A percentile compares a stretch with the other conserved stretches of the same genome.
Conservation (phyloP, 2,888 invertebrate genomes). For the Brachyptera risi region DNA sequence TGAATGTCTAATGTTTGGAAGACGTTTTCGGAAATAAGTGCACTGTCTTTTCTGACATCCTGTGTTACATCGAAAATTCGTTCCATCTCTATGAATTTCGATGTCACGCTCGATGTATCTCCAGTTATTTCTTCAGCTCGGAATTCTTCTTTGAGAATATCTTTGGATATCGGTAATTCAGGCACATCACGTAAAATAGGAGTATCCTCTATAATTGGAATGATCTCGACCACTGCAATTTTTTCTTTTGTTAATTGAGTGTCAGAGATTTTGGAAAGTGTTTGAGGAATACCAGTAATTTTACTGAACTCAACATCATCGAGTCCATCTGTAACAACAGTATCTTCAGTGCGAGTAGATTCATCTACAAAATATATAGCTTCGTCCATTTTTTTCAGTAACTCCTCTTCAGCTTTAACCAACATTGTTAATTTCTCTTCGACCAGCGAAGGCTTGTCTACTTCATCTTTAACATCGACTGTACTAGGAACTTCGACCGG, state of each 20-base stretch:
- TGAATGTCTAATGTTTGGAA: background rate
- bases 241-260: background rate
- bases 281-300: background rate
- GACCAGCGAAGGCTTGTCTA: slow-evolving; percentile 28
- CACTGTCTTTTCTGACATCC: no score
- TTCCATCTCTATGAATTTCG: background rate
- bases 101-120: background rate
- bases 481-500: slow-evolving; percentile 10
- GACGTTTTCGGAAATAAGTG: background rate
- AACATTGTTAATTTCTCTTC: slow-evolving; percentile 32
- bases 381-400: slow-evolving; percentile 31
- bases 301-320: slow-evolving; percentile 15
- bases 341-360: background rate
- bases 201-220: background rate
- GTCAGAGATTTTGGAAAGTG: background rate
- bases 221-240: no score
- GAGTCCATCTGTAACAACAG: no score
- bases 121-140: background rate
- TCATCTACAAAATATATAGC: slow-evolving; percentile 32
- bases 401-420: slow-evolving; percentile 30
- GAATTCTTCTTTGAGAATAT: slow-evolving; percentile 2
- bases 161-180: background rate
- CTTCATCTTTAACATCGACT: slow-evolving; percentile 20
- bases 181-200: background rate
- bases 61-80: background rate